Evolutionary conservation across 2,888 invertebrate species (phyloP).

Genomic region (Drosophila affinis): DNA sequence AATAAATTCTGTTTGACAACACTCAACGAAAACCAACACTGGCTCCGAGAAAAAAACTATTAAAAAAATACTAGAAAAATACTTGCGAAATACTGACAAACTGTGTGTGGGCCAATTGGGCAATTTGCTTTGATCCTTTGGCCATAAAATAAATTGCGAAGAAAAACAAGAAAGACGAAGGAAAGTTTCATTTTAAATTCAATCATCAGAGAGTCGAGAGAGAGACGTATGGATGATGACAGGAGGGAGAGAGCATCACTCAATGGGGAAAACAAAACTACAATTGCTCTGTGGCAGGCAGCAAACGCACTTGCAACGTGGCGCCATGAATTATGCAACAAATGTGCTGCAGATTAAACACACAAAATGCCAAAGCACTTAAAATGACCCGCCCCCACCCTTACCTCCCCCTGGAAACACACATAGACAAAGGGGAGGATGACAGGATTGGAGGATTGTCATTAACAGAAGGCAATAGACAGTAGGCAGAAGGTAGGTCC

Average conservation of each 20-base stretch:
- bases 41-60: conserved; percentile 29
- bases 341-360: conserved; percentile 76
- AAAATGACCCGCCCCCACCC: conserved; percentile 47
- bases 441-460: conserved; percentile 12
- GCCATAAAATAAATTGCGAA: conserved; percentile 68
- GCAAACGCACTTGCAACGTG: conserved; percentile 25
- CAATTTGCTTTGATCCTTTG: conserved; percentile 68
- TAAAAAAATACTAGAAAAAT: conserved; percentile 32
- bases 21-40: conserved; percentile 53
- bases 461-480: conserved; percentile 6
- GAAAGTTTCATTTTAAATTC: conserved; percentile 60
- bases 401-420: neutral
- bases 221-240: neutral
- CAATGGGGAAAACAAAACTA: conserved; percentile 29
- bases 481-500: no score
- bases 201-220: conserved; percentile 47
- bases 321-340: conserved; percentile 73
- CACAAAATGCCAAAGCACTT: conserved; percentile 76
- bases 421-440: neutral
- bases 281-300: conserved; percentile 21
- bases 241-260: conserved; percentile 30
- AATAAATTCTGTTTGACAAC: conserved; percentile 74
- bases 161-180: conserved; percentile 3
- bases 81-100: conserved; percentile 18
- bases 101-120: conserved; percentile 56